Evolutionary conservation across 2,113 vertebrate species (phyloP).

Genomic region (Rhabdomys dilectus): DNA sequence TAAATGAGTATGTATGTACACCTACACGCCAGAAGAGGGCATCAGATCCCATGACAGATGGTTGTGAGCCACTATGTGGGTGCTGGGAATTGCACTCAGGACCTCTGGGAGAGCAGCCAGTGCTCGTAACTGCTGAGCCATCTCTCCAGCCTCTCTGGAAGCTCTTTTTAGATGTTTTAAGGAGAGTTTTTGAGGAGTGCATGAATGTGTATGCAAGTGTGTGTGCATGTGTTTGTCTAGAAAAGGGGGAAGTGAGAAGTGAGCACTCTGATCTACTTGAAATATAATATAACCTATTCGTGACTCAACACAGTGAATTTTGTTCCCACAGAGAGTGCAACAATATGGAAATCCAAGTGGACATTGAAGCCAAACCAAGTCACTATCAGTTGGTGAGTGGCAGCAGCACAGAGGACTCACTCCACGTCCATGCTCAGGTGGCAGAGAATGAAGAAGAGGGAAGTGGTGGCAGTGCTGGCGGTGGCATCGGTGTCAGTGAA

Average conservation of each 20-base stretch:
- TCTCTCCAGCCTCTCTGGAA: slow-evolving; percentile 17
- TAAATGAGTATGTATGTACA: no score
- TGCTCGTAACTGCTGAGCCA: no score
- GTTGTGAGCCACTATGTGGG: no score
- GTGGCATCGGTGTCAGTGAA: slow-evolving; percentile 75
- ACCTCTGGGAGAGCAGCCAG: no score
- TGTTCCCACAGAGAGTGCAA: slow-evolving; percentile 94
- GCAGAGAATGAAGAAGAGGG: slow-evolving; percentile 88
- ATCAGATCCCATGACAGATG: no score
- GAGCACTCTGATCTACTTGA: slow-evolving; percentile 15
- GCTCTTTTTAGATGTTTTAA: slow-evolving; percentile 36
- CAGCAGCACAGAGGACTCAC: slow-evolving; percentile 95
- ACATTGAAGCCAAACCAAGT: slow-evolving; percentile 98
- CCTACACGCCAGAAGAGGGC: no score
- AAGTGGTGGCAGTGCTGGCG: slow-evolving; percentile 7
- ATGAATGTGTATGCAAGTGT: neutral
- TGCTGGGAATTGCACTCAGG: no score
- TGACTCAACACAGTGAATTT: slow-evolving; percentile 67
- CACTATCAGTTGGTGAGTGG: slow-evolving; percentile 95
- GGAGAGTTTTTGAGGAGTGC: slow-evolving; percentile 23
- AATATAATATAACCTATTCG: slow-evolving; percentile 18
- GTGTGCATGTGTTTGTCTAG: neutral
- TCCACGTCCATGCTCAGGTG: slow-evolving; percentile 89
- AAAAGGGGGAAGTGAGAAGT: neutral
- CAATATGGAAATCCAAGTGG: slow-evolving; percentile 99